These are phyloP conservation scores for Anolis carolinensis DNA, from an alignment of 2,113 vertebrate genomes.

Conservation along the genomic window DNA sequence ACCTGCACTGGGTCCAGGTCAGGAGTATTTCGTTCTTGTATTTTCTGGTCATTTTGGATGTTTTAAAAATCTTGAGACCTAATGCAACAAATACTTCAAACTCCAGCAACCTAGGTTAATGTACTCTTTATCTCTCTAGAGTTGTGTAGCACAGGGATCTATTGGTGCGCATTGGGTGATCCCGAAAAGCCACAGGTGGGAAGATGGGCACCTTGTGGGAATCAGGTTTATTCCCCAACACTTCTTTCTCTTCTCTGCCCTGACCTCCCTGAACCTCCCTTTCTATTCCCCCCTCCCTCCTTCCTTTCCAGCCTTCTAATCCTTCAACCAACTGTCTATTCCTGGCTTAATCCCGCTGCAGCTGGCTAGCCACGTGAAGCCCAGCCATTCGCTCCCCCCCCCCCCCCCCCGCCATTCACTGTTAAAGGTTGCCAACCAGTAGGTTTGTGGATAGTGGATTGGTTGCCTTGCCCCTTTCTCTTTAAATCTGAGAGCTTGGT, in stretches of 20 bases:
- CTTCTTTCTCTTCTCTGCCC: not conserved
- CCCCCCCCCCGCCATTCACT: not conserved
- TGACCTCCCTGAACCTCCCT: not conserved
- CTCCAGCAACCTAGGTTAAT: too few relatives aligned
- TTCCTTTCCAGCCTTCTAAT: not conserved
- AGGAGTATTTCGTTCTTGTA: too few relatives aligned
- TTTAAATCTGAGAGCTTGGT: not conserved
- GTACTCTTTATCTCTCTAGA: too few relatives aligned
- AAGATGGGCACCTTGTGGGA: not conserved
- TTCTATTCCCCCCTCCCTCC: too few relatives aligned
- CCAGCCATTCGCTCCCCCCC: too few relatives aligned
- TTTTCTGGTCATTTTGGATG: too few relatives aligned
- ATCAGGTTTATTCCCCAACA: not conserved
- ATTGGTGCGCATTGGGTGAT: not conserved
- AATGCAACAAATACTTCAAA: too few relatives aligned
- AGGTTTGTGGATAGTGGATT: not conserved
- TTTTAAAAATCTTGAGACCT: too few relatives aligned
- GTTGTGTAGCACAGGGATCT: not conserved
- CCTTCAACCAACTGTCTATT: constrained; percentile 22
- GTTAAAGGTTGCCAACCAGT: not conserved
- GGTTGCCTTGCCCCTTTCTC: not conserved
- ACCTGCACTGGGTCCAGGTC: too few relatives aligned
- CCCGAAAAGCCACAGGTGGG: not conserved
- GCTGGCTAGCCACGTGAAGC: not conserved
- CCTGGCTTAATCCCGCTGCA: constrained; percentile 17